Percentiles rank a stretch among this genome's conserved stretches.
Evolutionary conservation across 1,140 invertebrate species (phyloP).

Genomic region (Drosophila nigrodunni): DNA sequence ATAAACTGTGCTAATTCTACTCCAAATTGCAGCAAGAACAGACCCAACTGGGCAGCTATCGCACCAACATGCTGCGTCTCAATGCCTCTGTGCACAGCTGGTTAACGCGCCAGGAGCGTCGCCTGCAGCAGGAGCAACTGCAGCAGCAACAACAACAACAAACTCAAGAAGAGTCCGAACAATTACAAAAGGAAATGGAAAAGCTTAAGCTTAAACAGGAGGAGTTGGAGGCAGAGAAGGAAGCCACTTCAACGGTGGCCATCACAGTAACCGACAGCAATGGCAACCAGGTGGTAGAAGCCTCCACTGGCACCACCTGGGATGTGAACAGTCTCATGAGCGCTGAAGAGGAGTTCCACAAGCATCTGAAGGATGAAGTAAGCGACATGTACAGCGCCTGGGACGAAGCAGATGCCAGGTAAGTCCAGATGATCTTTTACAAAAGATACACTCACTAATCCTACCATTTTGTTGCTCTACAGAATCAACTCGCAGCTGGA

Average conservation of each 20-base stretch:
- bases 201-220: neutral
- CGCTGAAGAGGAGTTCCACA: conserved; percentile 85
- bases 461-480: neutral
- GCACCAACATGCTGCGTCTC: conserved; percentile 89
- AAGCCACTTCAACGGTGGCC: conserved; percentile 38
- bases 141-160: conserved; percentile 41
- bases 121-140: conserved; percentile 72
- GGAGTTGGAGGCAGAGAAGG: conserved; percentile 1
- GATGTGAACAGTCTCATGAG: conserved; percentile 71
- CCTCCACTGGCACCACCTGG: conserved; percentile 84
- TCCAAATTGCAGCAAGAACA: conserved; percentile 86
- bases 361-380: conserved; percentile 89
- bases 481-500: conserved; percentile 82
- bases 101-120: conserved; percentile 86
- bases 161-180: conserved; percentile 65
- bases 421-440: conserved; percentile 58
- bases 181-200: conserved; percentile 30
- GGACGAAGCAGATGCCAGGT: conserved; percentile 92
- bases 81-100: conserved; percentile 91
- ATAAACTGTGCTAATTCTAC: neutral
- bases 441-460: neutral
- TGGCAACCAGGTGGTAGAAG: conserved; percentile 73
- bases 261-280: conserved; percentile 76
- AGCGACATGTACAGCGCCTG: conserved; percentile 90
- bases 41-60: conserved; percentile 89